Conservation (phyloP, 2,113 vertebrate genomes). For the Delphinus delphis region DNA sequence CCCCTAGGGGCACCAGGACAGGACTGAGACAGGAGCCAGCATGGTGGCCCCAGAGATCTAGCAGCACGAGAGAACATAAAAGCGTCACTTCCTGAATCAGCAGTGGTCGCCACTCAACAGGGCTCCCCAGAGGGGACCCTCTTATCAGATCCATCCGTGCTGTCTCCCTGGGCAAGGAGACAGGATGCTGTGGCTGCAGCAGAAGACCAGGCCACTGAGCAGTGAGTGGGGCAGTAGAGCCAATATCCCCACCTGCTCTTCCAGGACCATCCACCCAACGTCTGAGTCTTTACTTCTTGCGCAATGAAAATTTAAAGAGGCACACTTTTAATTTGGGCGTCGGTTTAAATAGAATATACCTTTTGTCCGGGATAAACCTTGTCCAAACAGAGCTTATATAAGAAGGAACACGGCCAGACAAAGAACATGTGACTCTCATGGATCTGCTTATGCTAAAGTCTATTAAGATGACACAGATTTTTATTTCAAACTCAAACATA, state of each 20-base stretch:
- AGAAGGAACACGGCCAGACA: not conserved
- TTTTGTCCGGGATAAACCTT: not conserved
- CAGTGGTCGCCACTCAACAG: too few relatives aligned
- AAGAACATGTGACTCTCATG: not conserved
- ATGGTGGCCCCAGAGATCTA: not conserved
- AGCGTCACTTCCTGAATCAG: not conserved
- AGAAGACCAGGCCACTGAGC: not conserved
- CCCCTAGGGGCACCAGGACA: fast-evolving
- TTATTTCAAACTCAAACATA: not conserved
- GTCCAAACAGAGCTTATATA: not conserved
- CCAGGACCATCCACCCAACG: fast-evolving
- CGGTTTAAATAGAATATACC: constrained; percentile 1
- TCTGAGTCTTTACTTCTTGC: not conserved
- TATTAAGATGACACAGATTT: not conserved
- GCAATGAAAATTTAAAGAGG: not conserved
- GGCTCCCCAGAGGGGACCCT: not conserved
- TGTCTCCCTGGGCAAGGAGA: not conserved
- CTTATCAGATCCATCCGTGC: fast-evolving
- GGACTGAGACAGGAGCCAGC: not conserved
- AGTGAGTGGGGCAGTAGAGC: fast-evolving
- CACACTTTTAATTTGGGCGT: not conserved
- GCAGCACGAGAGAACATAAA: too few relatives aligned
- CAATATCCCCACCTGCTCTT: not conserved
- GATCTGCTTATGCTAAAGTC: not conserved
- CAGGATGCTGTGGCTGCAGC: fast-evolving